Evolutionary conservation across 2,888 invertebrate genomes (phyloP), one percentile per base, ranked within the genome.

Genomic region (Andrena chrysosceles): DNA sequence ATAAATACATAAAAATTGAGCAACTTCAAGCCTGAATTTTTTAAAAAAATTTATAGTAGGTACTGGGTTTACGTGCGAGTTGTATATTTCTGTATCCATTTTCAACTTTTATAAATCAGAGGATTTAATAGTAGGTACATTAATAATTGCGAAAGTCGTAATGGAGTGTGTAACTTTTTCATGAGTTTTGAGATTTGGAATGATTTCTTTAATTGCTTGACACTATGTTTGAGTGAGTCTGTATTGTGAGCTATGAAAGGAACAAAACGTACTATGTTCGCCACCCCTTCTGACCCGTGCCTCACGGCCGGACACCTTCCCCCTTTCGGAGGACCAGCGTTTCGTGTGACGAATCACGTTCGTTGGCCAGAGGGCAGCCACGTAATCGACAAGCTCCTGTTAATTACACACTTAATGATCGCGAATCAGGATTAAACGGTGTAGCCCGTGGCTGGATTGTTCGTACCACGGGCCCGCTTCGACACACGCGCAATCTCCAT

Each of bases 391-490:
- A 23, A 52, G 62, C 85, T 69, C 59, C 71, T 78, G 78, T 85
- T 85, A 81, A 85, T 85, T 85, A 85, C 73, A 77, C 76, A 73
- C 78, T 71, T 85, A 81, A 85, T 81, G 76, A 74, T 81, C 60
- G 67, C 67, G 72, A 76, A 75, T 85, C 71, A 42, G 75, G 52
- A 73, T 75, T 85, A 77, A 76, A 66, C 81, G 56, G 64, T n/a
- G 20, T 67, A 59, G 23, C 31, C 35, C 13, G 64, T 6, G 31
- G 64, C 54, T 20, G 60, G 33, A 64, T 48, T 33, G 64, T 42
- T 69, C 59, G 56, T 29, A 5, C 31, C 16, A 26, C 33, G 29
- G 13, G 3, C n/a, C 7, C 10, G 5, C 23, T 3, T 6, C 23
- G 20, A 49, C 26, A 16, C 26, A 35, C 20, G 13, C 8, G 31